Evolutionary conservation across 2,797 vertebrate species (phyloP).

Genomic region (Eulemur mongoz): DNA sequence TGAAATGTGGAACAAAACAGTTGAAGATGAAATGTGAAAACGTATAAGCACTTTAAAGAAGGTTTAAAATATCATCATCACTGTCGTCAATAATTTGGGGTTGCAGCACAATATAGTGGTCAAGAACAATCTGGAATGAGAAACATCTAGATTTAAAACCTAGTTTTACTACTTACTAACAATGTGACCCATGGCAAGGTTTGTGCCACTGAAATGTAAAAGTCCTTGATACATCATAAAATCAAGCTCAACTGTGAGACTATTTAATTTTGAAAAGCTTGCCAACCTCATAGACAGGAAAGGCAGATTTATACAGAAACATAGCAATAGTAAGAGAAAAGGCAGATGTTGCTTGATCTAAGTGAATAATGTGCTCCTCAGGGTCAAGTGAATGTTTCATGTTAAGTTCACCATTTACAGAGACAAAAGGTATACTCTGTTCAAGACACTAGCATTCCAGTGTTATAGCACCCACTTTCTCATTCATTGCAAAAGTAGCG

Average conservation of each 20-base stretch:
- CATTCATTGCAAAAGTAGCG: background rate
- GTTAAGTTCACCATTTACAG: background rate
- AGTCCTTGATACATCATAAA: conserved; percentile 13
- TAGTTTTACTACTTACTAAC: background rate
- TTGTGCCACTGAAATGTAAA: background rate
- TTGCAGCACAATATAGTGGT: background rate
- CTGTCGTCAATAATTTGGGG: background rate
- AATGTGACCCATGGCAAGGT: background rate
- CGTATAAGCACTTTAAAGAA: background rate
- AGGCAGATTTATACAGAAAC: conserved; percentile 5
- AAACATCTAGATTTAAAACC: conserved; percentile 10
- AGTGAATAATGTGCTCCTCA: background rate
- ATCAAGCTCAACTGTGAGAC: conserved; percentile 26
- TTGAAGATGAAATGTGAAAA: background rate
- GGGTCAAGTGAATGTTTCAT: background rate
- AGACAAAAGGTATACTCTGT: background rate
- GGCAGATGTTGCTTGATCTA: background rate
- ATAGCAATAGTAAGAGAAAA: background rate
- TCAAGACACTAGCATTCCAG: background rate
- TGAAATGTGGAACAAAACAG: background rate
- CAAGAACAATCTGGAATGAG: background rate
- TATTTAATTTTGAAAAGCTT: conserved; percentile 36
- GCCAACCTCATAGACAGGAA: background rate
- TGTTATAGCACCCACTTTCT: background rate
- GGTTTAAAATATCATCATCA: background rate